These are phyloP conservation scores for Salvator merianae DNA, from an alignment of 2,113 vertebrate species.

Conservation along the genomic window DNA sequence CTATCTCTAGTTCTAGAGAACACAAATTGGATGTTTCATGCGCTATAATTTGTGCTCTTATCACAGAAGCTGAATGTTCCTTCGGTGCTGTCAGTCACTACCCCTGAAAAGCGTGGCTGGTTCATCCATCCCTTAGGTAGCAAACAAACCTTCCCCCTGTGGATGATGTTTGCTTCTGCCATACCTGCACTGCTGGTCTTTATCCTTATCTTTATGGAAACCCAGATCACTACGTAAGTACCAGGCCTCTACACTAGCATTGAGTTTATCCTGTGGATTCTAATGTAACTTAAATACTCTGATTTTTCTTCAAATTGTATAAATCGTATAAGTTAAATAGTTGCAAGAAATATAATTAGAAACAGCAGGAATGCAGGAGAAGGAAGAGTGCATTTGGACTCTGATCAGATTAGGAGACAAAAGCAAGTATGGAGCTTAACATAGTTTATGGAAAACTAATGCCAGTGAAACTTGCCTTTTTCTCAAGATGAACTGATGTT, in stretches of 20 bases:
- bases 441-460: no score
- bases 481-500: no score
- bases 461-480: no score
- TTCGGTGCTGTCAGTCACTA: slow-evolving; percentile 92
- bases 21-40: not conserved
- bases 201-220: slow-evolving; percentile 99
- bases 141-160: slow-evolving; percentile 87
- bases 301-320: not conserved
- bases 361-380: not conserved
- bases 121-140: slow-evolving; percentile 95
- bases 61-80: slow-evolving; percentile 94
- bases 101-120: slow-evolving; percentile 93
- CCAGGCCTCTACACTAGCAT: not conserved
- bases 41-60: slow-evolving; percentile 41
- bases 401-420: no score
- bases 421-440: no score
- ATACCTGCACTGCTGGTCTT: slow-evolving; percentile 96
- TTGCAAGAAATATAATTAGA: not conserved
- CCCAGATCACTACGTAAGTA: slow-evolving; percentile 96
- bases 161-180: slow-evolving; percentile 97
- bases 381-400: no score
- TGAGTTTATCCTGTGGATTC: not conserved
- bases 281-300: not conserved
- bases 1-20: no score
- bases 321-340: not conserved